Conservation (phyloP, 2,797 vertebrate genomes). For the Hapalemur alaotrensis region DNA sequence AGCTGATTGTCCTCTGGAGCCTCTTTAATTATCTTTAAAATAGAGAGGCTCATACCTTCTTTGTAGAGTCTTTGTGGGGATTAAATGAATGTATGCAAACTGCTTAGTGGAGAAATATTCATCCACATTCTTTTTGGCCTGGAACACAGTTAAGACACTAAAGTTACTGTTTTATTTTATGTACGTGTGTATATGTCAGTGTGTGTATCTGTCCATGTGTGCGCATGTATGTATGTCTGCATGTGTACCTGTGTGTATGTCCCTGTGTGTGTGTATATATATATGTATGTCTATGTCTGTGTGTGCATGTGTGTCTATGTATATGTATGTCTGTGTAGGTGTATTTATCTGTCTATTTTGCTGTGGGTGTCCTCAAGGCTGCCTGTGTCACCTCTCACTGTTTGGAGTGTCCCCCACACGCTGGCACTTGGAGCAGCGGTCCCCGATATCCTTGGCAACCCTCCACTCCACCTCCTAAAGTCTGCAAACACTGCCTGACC, state of each 20-base stretch:
- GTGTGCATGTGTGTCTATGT: not conserved
- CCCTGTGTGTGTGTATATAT: not conserved
- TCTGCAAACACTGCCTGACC: not conserved
- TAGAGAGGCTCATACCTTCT: not conserved
- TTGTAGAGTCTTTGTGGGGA: not conserved
- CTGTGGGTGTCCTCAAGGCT: not conserved
- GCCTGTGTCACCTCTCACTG: not conserved
- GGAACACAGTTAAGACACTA: not conserved
- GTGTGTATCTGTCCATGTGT: not conserved
- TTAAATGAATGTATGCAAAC: not conserved
- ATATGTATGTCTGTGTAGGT: not conserved
- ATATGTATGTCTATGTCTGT: not conserved
- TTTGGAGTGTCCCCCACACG: not conserved
- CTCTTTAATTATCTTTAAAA: not conserved
- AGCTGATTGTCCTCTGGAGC: not conserved
- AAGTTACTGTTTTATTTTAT: too few relatives aligned
- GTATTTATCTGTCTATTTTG: not conserved
- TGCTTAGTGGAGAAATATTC: not conserved
- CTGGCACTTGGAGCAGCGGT: too few relatives aligned
- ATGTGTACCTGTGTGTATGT: not conserved
- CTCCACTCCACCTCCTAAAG: not conserved
- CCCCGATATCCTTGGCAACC: not conserved
- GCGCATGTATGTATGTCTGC: not conserved
- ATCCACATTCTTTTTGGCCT: not conserved
- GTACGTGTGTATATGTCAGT: not conserved